Evolutionary conservation across 1,140 invertebrate species (phyloP), one percentile per base, ranked within the genome.

Genomic region (Drosophila seguyi): DNA sequence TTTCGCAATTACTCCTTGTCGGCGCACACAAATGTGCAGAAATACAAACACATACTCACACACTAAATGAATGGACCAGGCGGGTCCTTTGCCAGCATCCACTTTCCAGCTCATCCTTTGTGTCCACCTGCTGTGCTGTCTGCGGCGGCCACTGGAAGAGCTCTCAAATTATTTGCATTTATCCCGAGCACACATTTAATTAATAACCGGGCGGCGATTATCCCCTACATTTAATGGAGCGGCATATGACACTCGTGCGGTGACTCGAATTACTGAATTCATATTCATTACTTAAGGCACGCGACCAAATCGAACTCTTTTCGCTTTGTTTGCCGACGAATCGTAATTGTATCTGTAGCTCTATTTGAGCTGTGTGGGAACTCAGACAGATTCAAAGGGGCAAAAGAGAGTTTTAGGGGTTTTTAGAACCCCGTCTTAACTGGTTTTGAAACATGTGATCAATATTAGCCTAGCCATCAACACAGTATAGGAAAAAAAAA

Each of bases 131-230:
- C 66, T 50, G 68, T 41, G 31, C 36, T 58, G 68, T 69, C 66
- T 69, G 66, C 62, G 66, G 47, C 45, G 48, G 18, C 31, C 18
- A 25, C 14, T 38, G 34, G 6, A 34, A 31, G 63, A 39, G 62
- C 45, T 27, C 57, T 50, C 44, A 31, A 72, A 72, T 72, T 73
- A 72, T 73, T 73, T 73, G 69, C 67, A 72, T 73, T 73, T 34
- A 72, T 72, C 34, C 57, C 36, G 69, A 73, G 67, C 38, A 45
- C 34, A 72, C 53, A 73, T 73, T 73, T 73, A 73, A 73, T 73
- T 73, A 73, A 73, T 73, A 73, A 72, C 69, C 66, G 20, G 18
- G 20, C 42, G 11, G 38, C 14, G 68, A 71, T 71, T 71, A 72
- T 50, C 38, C 66, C 44, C 69, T 59, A 58, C 44, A 55, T 11